Evolutionary conservation across 2,888 invertebrate genomes (phyloP), one percentile per base, ranked within the genome.

Genomic region (Phlogophora meticulosa): DNA sequence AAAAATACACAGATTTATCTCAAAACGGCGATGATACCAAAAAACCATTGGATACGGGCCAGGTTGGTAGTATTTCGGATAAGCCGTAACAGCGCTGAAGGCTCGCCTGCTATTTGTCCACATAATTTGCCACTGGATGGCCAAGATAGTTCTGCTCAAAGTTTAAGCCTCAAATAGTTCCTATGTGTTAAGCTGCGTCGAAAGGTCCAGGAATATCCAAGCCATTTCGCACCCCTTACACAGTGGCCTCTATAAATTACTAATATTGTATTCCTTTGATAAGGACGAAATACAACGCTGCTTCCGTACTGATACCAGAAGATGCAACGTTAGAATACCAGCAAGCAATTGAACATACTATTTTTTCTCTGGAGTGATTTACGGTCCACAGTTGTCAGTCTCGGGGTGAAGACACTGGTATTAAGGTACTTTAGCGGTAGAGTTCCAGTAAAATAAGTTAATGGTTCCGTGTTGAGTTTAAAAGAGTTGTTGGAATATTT

Each of bases 101-200:
- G 80, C 73, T 82, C 66, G 80, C 80, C 82, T 82, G 81, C 73
- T 83, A 78, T 81, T 69, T 71, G 81, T 81, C 83, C 82, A 85
- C 80, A 85, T 87, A 87, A 87, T 86, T 85, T 82, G 76, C 83
- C 72, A 71, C 79, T 80, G 81, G 84, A 82, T 72, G 78, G 69
- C 78, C 78, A 72, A 83, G 84, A 87, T 85, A 84, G 76, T 84
- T 85, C 80, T 80, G 58, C 71, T 68, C 73, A 65, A 78, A 84
- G 71, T 85, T 85, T 81, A 81, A 85, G 66, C 79, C 73, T 79
- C 76, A 77, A 77, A 72, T 76, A 72, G 78, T 81, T 81, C 81
- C 83, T 81, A 83, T 79, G 84, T 82, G 82, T 65, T 83, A 78
- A 82, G 73, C 77, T 82, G 68, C 55, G 48, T 46, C 55, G 68